Evolutionary conservation across 2,797 vertebrate genomes (phyloP), one percentile per base, ranked within the genome.

Genomic region (Phoebastria nigripes): DNA sequence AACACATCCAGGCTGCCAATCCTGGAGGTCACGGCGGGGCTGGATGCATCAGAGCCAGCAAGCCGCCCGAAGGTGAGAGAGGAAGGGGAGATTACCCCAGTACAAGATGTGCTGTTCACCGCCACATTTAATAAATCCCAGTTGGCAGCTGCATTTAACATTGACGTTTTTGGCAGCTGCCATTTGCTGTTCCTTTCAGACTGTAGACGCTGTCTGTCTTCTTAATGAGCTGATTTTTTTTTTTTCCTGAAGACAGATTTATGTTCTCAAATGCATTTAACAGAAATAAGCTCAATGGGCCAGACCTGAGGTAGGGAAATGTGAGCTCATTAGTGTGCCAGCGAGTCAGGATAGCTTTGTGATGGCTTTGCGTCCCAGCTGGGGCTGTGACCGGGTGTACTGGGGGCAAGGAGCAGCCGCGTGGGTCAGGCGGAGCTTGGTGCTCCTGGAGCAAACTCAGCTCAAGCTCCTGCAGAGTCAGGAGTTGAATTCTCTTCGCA

Each of bases 101-200:
- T 62, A 77, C 80, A 82, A 85, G 82, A 87, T 61, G 88, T 89
- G 85, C 93, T 5, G 2, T 84, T 92, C 11, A 0, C 72, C 5
- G 26, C 78, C 16, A 20, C 89, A 94, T 93, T 91, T 94, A 96
- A 93, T 94, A 94, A 93, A 83, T 62, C 85, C 80, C 94, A 82
- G 73, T 74, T 94, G 95, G 89, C 94, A 97, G 87, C 93, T 97
- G 94, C 94, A 77, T 94, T 95, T 96, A 95, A 87, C 87, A 2
- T 69, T 94, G 89, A 93, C 29, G 0, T 51, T 91, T 94, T 92
- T 93, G 95, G 94, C 96, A 95, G 85, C 91, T 97, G 94, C 94
- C 91, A 94, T 96, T 94, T 94, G 93, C 91, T 47, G 44, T 91
- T 96, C 90, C 85, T 93, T 94, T 96, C 88, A 94, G 80, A 79